These are phyloP conservation scores for Chrysomela aeneicollis DNA, from an alignment of 2,888 invertebrate genomes.

Conservation along the genomic window DNA sequence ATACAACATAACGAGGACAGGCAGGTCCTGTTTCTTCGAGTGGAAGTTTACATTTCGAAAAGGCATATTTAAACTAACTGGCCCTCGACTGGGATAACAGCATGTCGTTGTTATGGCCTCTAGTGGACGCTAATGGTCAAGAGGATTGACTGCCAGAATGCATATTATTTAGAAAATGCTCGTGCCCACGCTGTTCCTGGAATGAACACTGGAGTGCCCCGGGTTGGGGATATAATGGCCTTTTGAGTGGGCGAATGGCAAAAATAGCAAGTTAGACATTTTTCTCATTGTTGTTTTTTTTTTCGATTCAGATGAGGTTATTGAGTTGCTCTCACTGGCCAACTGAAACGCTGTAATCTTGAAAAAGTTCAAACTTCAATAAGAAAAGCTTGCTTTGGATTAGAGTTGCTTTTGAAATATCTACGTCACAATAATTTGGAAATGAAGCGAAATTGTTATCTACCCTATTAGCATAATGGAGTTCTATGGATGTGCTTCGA, in stretches of 20 bases:
- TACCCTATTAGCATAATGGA: too few relatives aligned
- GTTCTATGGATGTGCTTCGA: too few relatives aligned
- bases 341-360: too few relatives aligned
- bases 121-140: constrained; percentile 56
- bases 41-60: constrained; percentile 59
- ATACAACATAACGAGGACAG: constrained; percentile 60
- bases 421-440: too few relatives aligned
- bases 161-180: constrained; percentile 50
- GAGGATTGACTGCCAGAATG: constrained; percentile 49
- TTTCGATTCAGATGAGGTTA: too few relatives aligned
- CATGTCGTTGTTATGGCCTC: constrained; percentile 55
- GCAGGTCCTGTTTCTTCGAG: constrained; percentile 56
- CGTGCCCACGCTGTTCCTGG: constrained; percentile 31
- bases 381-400: too few relatives aligned
- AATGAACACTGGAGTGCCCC: constrained; percentile 33
- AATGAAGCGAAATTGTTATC: too few relatives aligned
- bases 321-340: too few relatives aligned
- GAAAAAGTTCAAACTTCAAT: too few relatives aligned
- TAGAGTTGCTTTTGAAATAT: too few relatives aligned
- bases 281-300: background rate
- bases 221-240: constrained; percentile 31
- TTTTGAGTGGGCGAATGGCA: constrained; percentile 20
- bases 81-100: constrained; percentile 45
- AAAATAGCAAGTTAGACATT: constrained; percentile 11
- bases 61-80: constrained; percentile 56